Conservation (phyloP, 2,888 invertebrate genomes). For the Sialis lutaria region DNA sequence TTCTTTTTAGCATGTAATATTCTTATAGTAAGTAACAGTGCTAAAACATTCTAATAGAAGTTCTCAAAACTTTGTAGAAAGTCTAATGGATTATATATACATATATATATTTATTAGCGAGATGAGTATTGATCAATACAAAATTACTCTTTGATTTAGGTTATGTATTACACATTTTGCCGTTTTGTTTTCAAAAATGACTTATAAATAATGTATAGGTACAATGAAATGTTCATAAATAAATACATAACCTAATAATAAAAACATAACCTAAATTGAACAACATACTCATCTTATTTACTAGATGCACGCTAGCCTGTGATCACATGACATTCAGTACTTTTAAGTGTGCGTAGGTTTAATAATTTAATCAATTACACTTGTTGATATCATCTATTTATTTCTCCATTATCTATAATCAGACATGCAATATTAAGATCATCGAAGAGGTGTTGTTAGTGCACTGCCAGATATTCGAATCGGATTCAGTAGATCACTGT, state of each 20-base stretch:
- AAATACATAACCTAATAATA: background rate
- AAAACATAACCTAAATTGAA: background rate
- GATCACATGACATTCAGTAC: slow-evolving; percentile 3
- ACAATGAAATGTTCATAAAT: background rate
- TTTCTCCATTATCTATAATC: background rate
- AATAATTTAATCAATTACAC: background rate
- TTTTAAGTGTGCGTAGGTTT: background rate
- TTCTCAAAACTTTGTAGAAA: no score
- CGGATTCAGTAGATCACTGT: no score
- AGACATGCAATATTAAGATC: background rate
- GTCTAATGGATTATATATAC: no score
- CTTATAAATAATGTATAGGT: background rate
- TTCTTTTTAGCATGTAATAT: no score
- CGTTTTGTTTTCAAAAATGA: background rate
- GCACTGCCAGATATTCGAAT: no score
- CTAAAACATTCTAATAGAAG: no score
- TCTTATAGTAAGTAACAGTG: no score
- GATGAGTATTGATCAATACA: no score
- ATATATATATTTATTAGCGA: no score
- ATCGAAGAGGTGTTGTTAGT: background rate
- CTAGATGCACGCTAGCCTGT: slow-evolving; percentile 3
- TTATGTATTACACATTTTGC: background rate
- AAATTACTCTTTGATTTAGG: no score
- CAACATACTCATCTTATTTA: background rate
- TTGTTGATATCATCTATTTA: background rate